Evolutionary conservation across 2,113 vertebrate genomes (phyloP).

Genomic region (Nothoprocta pentlandii): DNA sequence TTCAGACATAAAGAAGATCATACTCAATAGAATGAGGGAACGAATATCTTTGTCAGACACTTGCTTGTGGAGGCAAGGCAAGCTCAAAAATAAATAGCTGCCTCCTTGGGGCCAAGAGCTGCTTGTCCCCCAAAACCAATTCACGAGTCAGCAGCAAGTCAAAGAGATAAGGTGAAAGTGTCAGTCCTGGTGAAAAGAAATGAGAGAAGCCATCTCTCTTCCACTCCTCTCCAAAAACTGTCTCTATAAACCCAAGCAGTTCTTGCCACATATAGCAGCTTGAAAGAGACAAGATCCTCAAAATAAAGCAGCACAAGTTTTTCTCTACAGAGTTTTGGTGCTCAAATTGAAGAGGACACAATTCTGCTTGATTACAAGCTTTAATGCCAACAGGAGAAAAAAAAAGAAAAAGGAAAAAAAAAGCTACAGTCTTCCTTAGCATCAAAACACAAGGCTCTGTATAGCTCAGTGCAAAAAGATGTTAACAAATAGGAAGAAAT

Average conservation of each 20-base stretch:
- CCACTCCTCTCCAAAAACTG: background rate
- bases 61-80: background rate
- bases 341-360: background rate
- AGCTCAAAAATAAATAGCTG: slow-evolving; percentile 15
- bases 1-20: background rate
- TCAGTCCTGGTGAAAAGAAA: background rate
- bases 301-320: background rate
- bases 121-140: background rate
- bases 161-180: background rate
- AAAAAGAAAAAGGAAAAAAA: too few relatives aligned
- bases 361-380: background rate
- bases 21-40: background rate
- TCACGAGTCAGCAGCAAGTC: background rate
- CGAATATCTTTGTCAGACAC: background rate
- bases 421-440: background rate
- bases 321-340: background rate
- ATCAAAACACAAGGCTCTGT: background rate
- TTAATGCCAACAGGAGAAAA: background rate
- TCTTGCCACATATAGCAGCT: background rate
- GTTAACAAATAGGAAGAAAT: background rate
- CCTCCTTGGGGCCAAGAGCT: slow-evolving; percentile 13
- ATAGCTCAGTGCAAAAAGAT: background rate
- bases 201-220: background rate
- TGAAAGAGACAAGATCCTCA: background rate
- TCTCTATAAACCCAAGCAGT: background rate